phyloP scores from a whole-genome alignment of 2,113 vertebrate genomes.

The Urocitellus parryii region DNA sequence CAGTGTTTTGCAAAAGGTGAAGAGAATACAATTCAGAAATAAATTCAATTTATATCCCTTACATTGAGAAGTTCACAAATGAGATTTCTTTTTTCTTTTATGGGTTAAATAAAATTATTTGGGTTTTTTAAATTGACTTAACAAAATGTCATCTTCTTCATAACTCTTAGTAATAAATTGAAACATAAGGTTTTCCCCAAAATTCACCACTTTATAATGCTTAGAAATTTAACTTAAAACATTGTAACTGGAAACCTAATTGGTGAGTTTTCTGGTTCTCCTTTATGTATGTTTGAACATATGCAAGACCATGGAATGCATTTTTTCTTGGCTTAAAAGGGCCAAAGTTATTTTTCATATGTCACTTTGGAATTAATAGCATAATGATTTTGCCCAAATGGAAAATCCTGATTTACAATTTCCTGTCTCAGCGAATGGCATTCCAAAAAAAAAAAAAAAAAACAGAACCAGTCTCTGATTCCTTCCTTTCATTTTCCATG shows the following conservation, averaged over 20 bases:
- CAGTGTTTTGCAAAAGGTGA: neutral
- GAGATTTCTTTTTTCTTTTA: neutral
- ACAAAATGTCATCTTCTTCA: neutral
- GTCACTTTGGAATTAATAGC: neutral
- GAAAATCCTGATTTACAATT: neutral
- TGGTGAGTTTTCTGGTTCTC: neutral
- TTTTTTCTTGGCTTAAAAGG: neutral
- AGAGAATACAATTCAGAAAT: neutral
- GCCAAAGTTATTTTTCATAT: constrained; percentile 6
- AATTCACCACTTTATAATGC: neutral
- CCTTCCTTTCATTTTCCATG: neutral
- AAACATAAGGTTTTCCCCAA: neutral
- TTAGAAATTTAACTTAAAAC: neutral
- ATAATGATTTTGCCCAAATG: neutral
- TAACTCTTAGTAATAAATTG: neutral
- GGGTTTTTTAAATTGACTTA: neutral
- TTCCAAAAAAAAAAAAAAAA: neutral
- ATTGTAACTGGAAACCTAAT: neutral
- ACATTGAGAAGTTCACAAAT: neutral
- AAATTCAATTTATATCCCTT: neutral
- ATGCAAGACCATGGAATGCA: neutral
- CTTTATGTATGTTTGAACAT: neutral
- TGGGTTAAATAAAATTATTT: neutral
- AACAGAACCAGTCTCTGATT: neutral
- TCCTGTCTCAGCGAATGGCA: neutral